Conservation (phyloP, 1,140 invertebrate species). For the Hycleus cichorii region DNA sequence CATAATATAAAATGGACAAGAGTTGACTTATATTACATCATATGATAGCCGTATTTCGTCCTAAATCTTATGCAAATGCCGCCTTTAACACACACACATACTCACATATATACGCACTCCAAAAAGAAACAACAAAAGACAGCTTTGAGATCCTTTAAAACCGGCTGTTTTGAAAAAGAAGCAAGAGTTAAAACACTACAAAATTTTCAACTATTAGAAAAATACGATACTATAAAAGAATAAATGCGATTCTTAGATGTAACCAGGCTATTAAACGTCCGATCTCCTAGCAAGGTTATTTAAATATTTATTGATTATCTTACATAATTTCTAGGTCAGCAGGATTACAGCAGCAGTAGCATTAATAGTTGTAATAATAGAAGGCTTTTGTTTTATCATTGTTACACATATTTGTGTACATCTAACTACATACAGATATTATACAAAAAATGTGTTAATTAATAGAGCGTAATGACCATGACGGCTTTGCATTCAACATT, state of each 20-base stretch:
- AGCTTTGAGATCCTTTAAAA: too few species aligned
- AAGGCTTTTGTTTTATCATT: background rate
- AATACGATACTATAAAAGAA: too few species aligned
- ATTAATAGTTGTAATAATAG: too few species aligned
- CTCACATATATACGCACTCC: background rate
- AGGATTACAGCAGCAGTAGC: background rate
- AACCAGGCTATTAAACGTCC: background rate
- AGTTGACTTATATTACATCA: slow-evolving; percentile 2
- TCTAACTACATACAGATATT: background rate
- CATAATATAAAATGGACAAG: background rate
- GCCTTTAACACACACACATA: slow-evolving; percentile 1
- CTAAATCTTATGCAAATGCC: slow-evolving; percentile 13
- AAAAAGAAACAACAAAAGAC: background rate
- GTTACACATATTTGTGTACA: slow-evolving; percentile 3
- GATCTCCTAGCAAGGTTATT: slow-evolving; percentile 6
- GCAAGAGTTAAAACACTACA: too few species aligned
- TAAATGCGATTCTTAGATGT: too few species aligned
- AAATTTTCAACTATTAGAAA: too few species aligned
- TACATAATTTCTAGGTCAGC: slow-evolving; percentile 15
- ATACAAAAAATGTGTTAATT: background rate
- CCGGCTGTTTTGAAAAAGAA: too few species aligned
- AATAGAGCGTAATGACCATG: slow-evolving; percentile 6
- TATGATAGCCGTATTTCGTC: slow-evolving; percentile 5
- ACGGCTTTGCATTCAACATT: background rate
- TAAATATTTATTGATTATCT: slow-evolving; percentile 16